Percentiles rank a stretch among this genome's conserved stretches.
These are phyloP conservation scores for Hyphantria cunea DNA, from an alignment of 1,140 invertebrate genomes.

Conservation along the genomic window DNA sequence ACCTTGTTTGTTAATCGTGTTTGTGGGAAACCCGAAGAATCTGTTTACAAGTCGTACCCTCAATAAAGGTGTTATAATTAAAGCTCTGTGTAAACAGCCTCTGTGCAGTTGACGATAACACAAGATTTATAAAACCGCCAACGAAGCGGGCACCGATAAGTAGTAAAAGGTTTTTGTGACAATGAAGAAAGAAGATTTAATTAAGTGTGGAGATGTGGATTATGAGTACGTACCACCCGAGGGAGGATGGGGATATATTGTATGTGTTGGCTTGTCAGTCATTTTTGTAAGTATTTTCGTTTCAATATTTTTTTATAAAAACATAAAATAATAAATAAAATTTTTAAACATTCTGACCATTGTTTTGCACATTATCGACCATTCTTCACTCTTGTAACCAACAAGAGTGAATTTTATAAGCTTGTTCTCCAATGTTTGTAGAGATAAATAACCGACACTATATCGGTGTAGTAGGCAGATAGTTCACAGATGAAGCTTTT, in stretches of 20 bases:
- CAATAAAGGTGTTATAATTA: constrained; percentile 53
- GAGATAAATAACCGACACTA: too few species aligned
- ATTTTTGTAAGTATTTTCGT: constrained; percentile 84
- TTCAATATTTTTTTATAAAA: too few species aligned
- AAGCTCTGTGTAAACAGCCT: constrained; percentile 53
- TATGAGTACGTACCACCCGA: constrained; percentile 82
- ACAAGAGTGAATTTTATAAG: too few species aligned
- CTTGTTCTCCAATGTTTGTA: too few species aligned
- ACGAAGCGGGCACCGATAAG: constrained; percentile 50
- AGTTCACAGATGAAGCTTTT: too few species aligned
- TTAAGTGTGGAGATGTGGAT: constrained; percentile 77
- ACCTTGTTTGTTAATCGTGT: constrained; percentile 56
- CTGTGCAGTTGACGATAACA: constrained; percentile 47
- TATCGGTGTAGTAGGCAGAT: too few species aligned
- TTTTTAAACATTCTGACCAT: too few species aligned
- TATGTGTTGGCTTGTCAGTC: constrained; percentile 83
- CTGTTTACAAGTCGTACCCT: constrained; percentile 52
- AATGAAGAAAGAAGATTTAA: constrained; percentile 64
- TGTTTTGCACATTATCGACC: too few species aligned
- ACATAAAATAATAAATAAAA: too few species aligned
- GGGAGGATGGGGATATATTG: constrained; percentile 86
- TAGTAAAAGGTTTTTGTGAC: constrained; percentile 35
- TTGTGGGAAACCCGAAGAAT: constrained; percentile 62
- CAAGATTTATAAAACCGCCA: constrained; percentile 54
- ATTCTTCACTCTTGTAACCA: too few species aligned